A percentile compares a stretch with the other conserved stretches of the same genome.
These are phyloP conservation scores for Listrodromus nycthemerus DNA, from an alignment of 2,888 invertebrate genomes.

Conservation along the genomic window DNA sequence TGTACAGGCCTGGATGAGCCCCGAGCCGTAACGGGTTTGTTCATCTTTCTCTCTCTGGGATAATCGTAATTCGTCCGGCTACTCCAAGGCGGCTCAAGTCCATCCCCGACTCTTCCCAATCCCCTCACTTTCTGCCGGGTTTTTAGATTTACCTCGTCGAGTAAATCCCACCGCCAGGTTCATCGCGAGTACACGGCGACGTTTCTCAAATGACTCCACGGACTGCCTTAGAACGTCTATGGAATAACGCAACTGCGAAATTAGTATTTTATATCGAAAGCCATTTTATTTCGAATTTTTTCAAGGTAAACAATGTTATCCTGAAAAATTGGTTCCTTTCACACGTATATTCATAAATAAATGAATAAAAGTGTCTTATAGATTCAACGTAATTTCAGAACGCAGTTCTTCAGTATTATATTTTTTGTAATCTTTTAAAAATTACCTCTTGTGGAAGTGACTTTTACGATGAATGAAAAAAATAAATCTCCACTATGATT, in stretches of 20 bases:
- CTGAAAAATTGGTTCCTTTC: not conserved
- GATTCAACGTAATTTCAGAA: too few relatives aligned
- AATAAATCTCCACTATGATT: constrained; percentile 35
- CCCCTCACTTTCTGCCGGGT: not conserved
- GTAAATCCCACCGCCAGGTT: constrained; percentile 5
- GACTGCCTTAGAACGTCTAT: not conserved
- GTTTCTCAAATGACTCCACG: not conserved
- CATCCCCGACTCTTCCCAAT: not conserved
- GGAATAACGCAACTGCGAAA: constrained; percentile 1
- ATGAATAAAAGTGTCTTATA: too few relatives aligned
- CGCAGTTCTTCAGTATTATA: not conserved
- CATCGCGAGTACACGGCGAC: not conserved
- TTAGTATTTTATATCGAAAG: not conserved
- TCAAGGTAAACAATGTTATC: not conserved
- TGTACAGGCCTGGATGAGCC: not conserved
- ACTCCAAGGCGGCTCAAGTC: constrained; percentile 10
- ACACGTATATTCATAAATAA: not conserved
- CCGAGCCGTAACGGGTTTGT: not conserved
- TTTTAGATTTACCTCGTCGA: constrained; percentile 18
- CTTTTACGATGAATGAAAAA: not conserved
- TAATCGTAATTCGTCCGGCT: constrained; percentile 26
- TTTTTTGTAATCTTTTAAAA: not conserved
- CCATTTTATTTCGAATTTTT: not conserved
- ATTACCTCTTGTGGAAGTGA: not conserved
- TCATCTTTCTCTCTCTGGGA: not conserved